These are phyloP conservation scores for Mythimna impura DNA, from an alignment of 2,888 invertebrate species.

Conservation along the genomic window DNA sequence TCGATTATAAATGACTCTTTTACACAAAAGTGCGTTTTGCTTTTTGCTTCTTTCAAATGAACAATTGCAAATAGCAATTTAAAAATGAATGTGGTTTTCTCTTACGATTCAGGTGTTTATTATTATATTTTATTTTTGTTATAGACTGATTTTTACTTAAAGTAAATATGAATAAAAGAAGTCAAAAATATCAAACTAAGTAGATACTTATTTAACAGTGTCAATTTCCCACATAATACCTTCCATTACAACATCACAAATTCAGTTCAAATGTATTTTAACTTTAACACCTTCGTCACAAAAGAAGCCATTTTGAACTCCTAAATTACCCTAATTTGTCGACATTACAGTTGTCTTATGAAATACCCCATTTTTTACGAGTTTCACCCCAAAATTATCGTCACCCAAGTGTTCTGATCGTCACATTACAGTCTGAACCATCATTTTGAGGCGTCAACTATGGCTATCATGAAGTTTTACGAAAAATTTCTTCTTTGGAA, in stretches of 20 bases:
- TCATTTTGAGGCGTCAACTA: constrained; percentile 61
- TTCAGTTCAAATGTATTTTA: constrained; percentile 41
- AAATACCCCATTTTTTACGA: constrained; percentile 62
- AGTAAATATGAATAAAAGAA: neutral
- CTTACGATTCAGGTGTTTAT: no score
- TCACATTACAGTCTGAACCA: constrained; percentile 51
- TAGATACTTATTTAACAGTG: neutral
- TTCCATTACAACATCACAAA: constrained; percentile 42
- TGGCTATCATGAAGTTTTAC: constrained; percentile 44
- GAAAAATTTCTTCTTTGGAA: constrained; percentile 40
- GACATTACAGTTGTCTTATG: constrained; percentile 66
- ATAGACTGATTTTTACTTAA: neutral
- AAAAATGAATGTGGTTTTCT: no score
- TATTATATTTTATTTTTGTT: no score
- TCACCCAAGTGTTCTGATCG: constrained; percentile 63
- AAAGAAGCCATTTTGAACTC: constrained; percentile 53
- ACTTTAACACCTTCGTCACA: constrained; percentile 56
- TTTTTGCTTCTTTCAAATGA: no score
- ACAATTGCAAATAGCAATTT: no score
- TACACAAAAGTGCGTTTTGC: no score
- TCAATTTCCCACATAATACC: constrained; percentile 20
- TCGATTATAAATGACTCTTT: no score
- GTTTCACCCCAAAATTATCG: constrained; percentile 66
- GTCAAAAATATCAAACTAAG: neutral
- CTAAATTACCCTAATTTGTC: constrained; percentile 60